Evolutionary conservation across 2,888 invertebrate species (phyloP), one percentile per base, ranked within the genome.

Genomic region (Drosophila anceps): DNA sequence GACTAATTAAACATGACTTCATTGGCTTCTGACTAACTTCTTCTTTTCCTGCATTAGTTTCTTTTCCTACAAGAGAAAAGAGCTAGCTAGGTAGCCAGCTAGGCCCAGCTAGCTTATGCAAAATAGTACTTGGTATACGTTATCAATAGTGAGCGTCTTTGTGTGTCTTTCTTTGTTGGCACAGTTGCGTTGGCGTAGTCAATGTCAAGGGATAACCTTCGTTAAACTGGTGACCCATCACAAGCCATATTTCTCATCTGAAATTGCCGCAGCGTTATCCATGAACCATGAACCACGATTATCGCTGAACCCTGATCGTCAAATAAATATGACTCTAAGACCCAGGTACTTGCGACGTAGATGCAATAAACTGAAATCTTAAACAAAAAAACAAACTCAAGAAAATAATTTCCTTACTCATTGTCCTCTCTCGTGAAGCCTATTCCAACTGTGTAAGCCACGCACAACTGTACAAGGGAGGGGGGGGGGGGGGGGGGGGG

Each of bases 191-290:
- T 43, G 27, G 50, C n/a, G 43, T 20, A 24, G 37, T 51, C 50
- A 51, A 35, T 50, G 50, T 18, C 37, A 27, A 29, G 37, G 53
- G 35, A 53, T 60, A 50, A 27, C 43, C 53, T 18, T 8, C 12
- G 37, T 5, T 50, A 67, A 33, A 37, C 24, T 3, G n/a, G 4
- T 18, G 64, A 44, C 35, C 15, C 29, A 44, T 29, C 43, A n/a
- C 10, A 9, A 13, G 39, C 39, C 4, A 31, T 18, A 39, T 53
- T 53, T 43, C 9, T 24, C 12, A 31, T 13, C 20, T 57, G 59
- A 57, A 51, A 58, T 35, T 79, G 60, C 35, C 74, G 76, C 74
- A 74, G 53, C 33, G 71, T 54, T 70, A 74, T 76, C 74, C 76
- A 41, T 51, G 12, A 39, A 24, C 35, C n/a, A 15, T 50, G 48